Conservation (phyloP, 2,888 invertebrate species). For the Ernsta delagoae region DNA sequence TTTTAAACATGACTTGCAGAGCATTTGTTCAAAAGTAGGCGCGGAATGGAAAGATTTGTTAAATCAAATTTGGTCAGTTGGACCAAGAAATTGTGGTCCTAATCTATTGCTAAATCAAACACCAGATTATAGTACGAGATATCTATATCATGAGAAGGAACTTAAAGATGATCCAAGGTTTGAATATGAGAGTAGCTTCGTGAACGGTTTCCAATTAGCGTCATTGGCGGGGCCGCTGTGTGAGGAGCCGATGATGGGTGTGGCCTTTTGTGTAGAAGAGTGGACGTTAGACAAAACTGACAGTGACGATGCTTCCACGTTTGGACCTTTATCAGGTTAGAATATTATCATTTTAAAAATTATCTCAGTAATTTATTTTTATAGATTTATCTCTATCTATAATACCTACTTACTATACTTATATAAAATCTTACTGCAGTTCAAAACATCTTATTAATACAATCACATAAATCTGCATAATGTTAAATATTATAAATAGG, state of each 20-base stretch:
- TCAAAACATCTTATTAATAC: too few relatives aligned
- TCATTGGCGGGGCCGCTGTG: slow-evolving; percentile 96
- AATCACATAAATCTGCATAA: too few relatives aligned
- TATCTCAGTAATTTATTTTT: too few relatives aligned
- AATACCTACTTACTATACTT: too few relatives aligned
- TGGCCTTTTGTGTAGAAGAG: slow-evolving; percentile 94
- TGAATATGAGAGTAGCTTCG: slow-evolving; percentile 90
- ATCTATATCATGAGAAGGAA: slow-evolving; percentile 67
- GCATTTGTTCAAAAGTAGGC: slow-evolving; percentile 85
- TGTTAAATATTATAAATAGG: too few relatives aligned
- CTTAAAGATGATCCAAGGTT: slow-evolving; percentile 82
- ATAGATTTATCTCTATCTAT: too few relatives aligned
- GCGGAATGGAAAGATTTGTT: slow-evolving; percentile 81
- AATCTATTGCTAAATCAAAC: slow-evolving; percentile 95
- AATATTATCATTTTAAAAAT: neutral
- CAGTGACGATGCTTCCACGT: slow-evolving; percentile 67
- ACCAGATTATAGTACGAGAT: slow-evolving; percentile 84
- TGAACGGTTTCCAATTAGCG: slow-evolving; percentile 95
- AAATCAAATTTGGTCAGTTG: slow-evolving; percentile 95
- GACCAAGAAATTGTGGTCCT: slow-evolving; percentile 94
- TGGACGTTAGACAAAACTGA: slow-evolving; percentile 86
- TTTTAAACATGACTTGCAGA: slow-evolving; percentile 84
- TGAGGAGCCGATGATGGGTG: slow-evolving; percentile 98
- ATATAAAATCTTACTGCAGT: too few relatives aligned
- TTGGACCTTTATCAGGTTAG: slow-evolving; percentile 84